phyloP scores from a whole-genome alignment of 2,113 vertebrate species.

The Limnothrissa miodon region DNA sequence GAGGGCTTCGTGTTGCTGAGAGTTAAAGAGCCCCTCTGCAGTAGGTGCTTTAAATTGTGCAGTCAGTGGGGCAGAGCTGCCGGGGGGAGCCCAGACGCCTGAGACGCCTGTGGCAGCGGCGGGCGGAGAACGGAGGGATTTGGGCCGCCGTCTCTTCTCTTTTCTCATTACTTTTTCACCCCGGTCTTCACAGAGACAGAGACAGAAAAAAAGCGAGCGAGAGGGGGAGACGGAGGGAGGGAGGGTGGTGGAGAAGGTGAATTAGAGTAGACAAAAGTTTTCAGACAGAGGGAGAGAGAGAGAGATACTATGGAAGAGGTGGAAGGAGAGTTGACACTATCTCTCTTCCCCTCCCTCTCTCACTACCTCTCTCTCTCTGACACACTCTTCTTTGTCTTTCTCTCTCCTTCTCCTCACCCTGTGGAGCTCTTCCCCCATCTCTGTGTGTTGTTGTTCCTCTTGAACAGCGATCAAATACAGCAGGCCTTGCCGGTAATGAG shows the following conservation, averaged over 20 bases:
- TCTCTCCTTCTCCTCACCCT: neutral
- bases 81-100: neutral
- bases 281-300: neutral
- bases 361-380: slow-evolving; percentile 46
- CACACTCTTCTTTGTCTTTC: slow-evolving; percentile 45
- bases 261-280: no score
- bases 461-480: slow-evolving; percentile 57
- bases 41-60: neutral
- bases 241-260: no score
- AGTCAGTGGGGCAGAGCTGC: neutral
- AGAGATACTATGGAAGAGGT: neutral
- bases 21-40: neutral
- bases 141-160: slow-evolving; percentile 13
- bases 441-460: slow-evolving; percentile 35
- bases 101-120: neutral
- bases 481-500: slow-evolving; percentile 53
- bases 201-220: no score
- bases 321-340: neutral
- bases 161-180: slow-evolving; percentile 31
- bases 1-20: neutral
- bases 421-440: no score
- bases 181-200: neutral
- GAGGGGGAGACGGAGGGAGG: no score
- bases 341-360: slow-evolving; percentile 28
- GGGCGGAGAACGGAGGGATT: slow-evolving; percentile 8